Base-by-base conservation (phyloP, 2,888 invertebrate genomes). In the Gastracanthus pulcherrimus region DNA sequence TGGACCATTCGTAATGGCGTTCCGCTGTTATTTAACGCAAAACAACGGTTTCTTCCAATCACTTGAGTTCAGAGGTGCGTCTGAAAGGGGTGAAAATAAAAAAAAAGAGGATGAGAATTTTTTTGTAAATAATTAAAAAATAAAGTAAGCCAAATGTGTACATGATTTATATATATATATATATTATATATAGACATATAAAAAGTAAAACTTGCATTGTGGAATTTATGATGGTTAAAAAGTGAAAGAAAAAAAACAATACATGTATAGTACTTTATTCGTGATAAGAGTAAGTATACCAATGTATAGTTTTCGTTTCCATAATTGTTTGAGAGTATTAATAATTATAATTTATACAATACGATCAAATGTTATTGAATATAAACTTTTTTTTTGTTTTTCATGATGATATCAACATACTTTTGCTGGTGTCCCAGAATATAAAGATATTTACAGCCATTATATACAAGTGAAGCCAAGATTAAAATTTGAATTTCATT, bases 1-100 rank as follows among this genome's bases (percentile, higher is more conserved):
- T 69, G 69, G 60, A 70, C 36, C n/a, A 9, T 71, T 66, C 26
- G 60, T 11, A 72, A 58, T 41, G 66, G 16, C 19, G 62, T 34
- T 74, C 26, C 26, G 26, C 45, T 69, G 38, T 26, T 6, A 70
- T 80, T 16, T 19, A 62, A 60, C 31, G 19, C 45, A 69, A 62
- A 51, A 75, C 16, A 31, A 48, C n/a, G 29, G 6, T 31, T n/a
- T 45, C 77, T 83, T 83, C 85, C 84, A 82, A 81, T 85, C 81
- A 84, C 55, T 86, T 90, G 71, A 16, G 38, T 31, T 82, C 36
- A 91, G 80, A 91, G 90, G 82, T 90, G 91, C 85, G 91, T 91
- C 90, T 91, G 90, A 89, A 91, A 88, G 87, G 89, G 88, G 88
- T 88, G 86, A 83, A 90, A 91, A 90, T 87, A 85, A 88, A 89